These are phyloP conservation scores for Idaea aversata DNA, from an alignment of 2,888 invertebrate species.

Conservation along the genomic window DNA sequence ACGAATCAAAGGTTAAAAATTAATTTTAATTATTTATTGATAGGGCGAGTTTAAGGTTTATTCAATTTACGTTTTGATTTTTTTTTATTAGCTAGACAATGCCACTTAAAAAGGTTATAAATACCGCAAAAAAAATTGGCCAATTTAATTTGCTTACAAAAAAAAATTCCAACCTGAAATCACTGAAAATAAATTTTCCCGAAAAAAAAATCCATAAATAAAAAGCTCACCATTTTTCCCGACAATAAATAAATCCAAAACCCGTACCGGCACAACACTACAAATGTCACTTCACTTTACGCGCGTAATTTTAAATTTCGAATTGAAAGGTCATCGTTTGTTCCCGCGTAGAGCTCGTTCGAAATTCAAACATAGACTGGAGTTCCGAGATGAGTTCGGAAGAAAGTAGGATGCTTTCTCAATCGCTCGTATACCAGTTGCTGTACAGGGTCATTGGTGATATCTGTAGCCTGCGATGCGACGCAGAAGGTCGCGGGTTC, in stretches of 20 bases:
- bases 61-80: too few relatives aligned
- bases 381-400: constrained; percentile 37
- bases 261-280: not conserved
- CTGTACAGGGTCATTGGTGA: not conserved
- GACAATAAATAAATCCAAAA: not conserved
- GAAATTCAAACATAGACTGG: constrained; percentile 35
- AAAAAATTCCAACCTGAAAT: too few relatives aligned
- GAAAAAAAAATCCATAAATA: not conserved
- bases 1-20: too few relatives aligned
- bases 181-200: not conserved
- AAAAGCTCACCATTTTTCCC: not conserved
- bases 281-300: not conserved
- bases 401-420: constrained; percentile 58
- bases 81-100: too few relatives aligned
- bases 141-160: too few relatives aligned
- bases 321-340: not conserved
- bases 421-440: not conserved
- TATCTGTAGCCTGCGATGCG: too few relatives aligned
- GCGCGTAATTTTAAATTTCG: not conserved
- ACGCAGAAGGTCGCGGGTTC: too few relatives aligned
- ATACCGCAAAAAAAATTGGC: too few relatives aligned
- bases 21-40: too few relatives aligned
- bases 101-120: too few relatives aligned
- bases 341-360: constrained; percentile 26
- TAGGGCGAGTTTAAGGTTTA: too few relatives aligned